A percentile compares a stretch with the other conserved stretches of the same genome.
Evolutionary conservation across 30 jellyfish, hydroid and myxozoan genomes (phyloP).

Genomic region (Turritopsis rubra): DNA sequence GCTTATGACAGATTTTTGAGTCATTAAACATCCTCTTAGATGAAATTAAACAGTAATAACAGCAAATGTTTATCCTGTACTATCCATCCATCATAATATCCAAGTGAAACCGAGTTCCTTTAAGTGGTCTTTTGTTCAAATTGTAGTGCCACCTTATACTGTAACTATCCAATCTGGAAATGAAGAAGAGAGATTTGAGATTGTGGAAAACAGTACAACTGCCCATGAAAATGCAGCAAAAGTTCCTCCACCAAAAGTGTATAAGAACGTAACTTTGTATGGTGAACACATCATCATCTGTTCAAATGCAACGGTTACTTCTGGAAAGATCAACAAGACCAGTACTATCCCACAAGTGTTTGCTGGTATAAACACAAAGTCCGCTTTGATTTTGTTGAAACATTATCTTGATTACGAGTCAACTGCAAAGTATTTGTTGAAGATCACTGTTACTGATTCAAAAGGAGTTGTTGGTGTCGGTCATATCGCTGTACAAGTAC

Average conservation of each 20-base stretch:
- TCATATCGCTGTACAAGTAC: slow-evolving; percentile 49
- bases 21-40: background rate
- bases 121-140: background rate
- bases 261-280: slow-evolving; percentile 42
- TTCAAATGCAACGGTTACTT: slow-evolving; percentile 51
- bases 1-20: too few relatives aligned
- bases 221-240: slow-evolving; percentile 55
- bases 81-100: too few relatives aligned
- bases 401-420: slow-evolving; percentile 58
- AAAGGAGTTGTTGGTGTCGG: slow-evolving; percentile 39
- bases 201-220: slow-evolving; percentile 53
- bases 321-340: slow-evolving; percentile 29
- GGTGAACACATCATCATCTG: slow-evolving; percentile 65
- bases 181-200: slow-evolving; percentile 55
- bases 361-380: slow-evolving; percentile 19
- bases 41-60: background rate
- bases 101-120: too few relatives aligned
- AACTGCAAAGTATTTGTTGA: slow-evolving; percentile 42
- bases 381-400: slow-evolving; percentile 44
- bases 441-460: slow-evolving; percentile 46
- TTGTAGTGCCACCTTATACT: slow-evolving; percentile 39
- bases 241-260: slow-evolving; percentile 44
- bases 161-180: slow-evolving; percentile 60
- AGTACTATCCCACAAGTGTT: slow-evolving; percentile 35
- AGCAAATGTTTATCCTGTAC: background rate